phyloP scores from a whole-genome alignment of 1,140 invertebrate genomes.

The Drosophila ercepeae region DNA sequence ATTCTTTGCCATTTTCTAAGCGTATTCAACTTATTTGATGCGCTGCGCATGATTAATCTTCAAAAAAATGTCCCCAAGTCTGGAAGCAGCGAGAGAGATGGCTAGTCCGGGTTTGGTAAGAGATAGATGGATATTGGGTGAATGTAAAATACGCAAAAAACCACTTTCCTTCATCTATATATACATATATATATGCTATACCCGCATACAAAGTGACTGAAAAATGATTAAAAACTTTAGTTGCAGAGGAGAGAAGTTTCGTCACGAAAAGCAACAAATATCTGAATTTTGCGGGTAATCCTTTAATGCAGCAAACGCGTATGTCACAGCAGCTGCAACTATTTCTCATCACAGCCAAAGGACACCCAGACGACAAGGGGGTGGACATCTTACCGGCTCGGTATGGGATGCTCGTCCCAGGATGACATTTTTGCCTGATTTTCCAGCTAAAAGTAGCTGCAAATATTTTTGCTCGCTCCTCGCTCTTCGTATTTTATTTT shows the following conservation, averaged over 20 bases:
- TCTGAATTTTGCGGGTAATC: conserved; percentile 59
- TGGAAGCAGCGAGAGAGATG: conserved; percentile 2
- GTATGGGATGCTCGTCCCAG: background rate
- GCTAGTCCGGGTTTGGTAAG: conserved; percentile 16
- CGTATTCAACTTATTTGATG: conserved; percentile 61
- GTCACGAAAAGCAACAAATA: conserved; percentile 20
- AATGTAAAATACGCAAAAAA: conserved; percentile 53
- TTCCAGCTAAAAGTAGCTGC: conserved; percentile 61
- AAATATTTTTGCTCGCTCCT: conserved; percentile 58
- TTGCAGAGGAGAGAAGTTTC: conserved; percentile 70
- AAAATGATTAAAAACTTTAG: conserved; percentile 76
- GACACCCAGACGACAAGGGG: conserved; percentile 44
- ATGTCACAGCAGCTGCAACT: conserved; percentile 73
- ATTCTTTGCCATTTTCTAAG: conserved; percentile 37
- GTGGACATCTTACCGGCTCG: conserved; percentile 32
- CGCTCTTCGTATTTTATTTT: conserved; percentile 12
- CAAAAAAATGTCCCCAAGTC: conserved; percentile 10
- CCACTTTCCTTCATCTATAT: conserved; percentile 15
- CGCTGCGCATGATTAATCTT: conserved; percentile 66
- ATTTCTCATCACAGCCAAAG: conserved; percentile 62
- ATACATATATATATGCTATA: conserved; percentile 1
- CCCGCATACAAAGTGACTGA: conserved; percentile 46
- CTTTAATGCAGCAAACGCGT: conserved; percentile 72
- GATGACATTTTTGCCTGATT: conserved; percentile 44
- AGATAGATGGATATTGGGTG: conserved; percentile 31